Conservation (phyloP, 2,797 vertebrate species). For the Silurus lanzhouensis region DNA sequence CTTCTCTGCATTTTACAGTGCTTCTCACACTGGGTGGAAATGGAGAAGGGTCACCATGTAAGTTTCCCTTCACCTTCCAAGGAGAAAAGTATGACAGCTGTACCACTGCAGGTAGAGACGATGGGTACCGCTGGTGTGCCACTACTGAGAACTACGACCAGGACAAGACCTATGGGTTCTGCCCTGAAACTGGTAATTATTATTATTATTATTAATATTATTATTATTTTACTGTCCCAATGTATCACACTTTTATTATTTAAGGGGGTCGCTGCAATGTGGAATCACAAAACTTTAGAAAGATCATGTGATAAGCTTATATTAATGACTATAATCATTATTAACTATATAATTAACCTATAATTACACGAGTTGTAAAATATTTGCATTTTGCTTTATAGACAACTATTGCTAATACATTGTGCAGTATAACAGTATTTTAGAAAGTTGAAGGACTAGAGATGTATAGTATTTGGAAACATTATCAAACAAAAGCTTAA, state of each 20-base stretch:
- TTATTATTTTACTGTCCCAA: background rate
- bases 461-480: background rate
- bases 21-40: conserved; percentile 96
- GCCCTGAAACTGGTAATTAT: conserved; percentile 89
- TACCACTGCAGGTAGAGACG: conserved; percentile 89
- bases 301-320: background rate
- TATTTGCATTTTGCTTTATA: background rate
- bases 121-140: conserved; percentile 96
- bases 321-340: too few relatives aligned
- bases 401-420: background rate
- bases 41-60: conserved; percentile 87
- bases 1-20: conserved; percentile 71
- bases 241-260: background rate
- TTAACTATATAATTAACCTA: too few relatives aligned
- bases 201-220: background rate
- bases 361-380: background rate
- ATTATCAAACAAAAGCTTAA: background rate
- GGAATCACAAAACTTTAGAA: background rate
- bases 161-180: conserved; percentile 92
- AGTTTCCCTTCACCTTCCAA: conserved; percentile 95
- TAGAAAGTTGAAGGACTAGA: background rate
- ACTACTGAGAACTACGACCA: conserved; percentile 93
- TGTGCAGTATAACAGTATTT: background rate
- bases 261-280: background rate
- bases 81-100: conserved; percentile 85